phyloP scores from a whole-genome alignment of 2,888 invertebrate species.

The Amphipoea oculea region DNA sequence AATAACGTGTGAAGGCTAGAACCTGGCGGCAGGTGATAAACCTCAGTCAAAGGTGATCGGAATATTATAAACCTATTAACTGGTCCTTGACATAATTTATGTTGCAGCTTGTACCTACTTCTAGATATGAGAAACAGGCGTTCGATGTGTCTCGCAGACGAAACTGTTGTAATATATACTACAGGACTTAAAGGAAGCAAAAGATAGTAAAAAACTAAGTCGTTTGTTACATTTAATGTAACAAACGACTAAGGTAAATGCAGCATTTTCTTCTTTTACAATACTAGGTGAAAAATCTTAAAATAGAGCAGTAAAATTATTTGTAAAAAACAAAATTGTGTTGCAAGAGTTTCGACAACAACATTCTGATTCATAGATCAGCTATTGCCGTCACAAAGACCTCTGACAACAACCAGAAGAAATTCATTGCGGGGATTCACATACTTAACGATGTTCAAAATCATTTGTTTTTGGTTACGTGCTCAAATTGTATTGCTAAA shows the following conservation, averaged over 20 bases:
- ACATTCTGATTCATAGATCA: not conserved
- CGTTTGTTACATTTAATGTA: not conserved
- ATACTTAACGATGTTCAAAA: not conserved
- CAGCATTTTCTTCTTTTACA: not conserved
- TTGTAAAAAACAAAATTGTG: not conserved
- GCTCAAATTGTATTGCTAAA: not conserved
- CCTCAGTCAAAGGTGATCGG: constrained; percentile 50
- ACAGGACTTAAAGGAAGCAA: not conserved
- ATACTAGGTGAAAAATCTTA: not conserved
- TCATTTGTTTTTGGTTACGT: not conserved
- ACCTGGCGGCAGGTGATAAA: constrained; percentile 49
- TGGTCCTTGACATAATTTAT: constrained; percentile 52
- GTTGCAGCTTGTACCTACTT: not conserved
- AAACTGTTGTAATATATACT: not conserved
- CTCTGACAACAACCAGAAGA: not conserved
- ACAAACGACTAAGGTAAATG: not conserved
- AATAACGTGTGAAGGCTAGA: constrained; percentile 58
- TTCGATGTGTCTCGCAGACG: not conserved
- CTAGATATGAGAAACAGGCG: not conserved
- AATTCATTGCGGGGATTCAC: constrained; percentile 4
- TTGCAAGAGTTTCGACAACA: not conserved
- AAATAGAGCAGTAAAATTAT: not conserved
- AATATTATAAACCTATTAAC: constrained; percentile 50
- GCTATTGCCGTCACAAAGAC: not conserved
- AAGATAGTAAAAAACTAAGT: not conserved